Evolutionary conservation across 2,113 vertebrate genomes (phyloP).

Genomic region (Lamprotornis superbus): DNA sequence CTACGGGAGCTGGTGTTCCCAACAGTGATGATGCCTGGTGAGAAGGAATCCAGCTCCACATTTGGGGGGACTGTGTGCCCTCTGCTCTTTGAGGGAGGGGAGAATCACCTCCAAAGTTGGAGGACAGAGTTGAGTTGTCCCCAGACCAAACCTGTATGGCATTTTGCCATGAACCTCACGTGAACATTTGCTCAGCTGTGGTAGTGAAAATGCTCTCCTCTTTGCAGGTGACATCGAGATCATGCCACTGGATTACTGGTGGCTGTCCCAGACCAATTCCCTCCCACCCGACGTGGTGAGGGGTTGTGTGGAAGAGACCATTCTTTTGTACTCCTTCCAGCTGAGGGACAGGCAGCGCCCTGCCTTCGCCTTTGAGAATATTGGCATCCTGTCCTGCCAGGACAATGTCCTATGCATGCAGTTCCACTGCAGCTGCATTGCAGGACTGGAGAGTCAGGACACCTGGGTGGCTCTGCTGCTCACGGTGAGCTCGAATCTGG

Average conservation of each 20-base stretch:
- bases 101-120: not conserved
- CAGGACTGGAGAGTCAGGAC: not conserved
- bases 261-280: not conserved
- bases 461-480: not conserved
- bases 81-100: not conserved
- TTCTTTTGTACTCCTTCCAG: not conserved
- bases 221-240: not conserved
- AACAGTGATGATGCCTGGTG: not conserved
- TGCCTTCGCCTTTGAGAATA: not conserved
- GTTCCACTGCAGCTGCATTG: not conserved
- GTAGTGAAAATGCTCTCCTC: not conserved
- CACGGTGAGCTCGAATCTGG: not conserved
- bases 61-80: not conserved
- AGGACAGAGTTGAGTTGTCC: not conserved
- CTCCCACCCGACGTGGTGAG: not conserved
- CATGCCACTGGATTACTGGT: not conserved
- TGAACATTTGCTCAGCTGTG: not conserved
- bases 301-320: not conserved
- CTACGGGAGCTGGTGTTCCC: not conserved
- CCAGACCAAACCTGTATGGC: not conserved
- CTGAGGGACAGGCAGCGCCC: not conserved
- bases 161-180: not conserved
- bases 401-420: not conserved
- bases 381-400: not conserved
- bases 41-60: not conserved